phyloP scores from a whole-genome alignment of 2,888 invertebrate genomes.

The Epirrita christyi region DNA sequence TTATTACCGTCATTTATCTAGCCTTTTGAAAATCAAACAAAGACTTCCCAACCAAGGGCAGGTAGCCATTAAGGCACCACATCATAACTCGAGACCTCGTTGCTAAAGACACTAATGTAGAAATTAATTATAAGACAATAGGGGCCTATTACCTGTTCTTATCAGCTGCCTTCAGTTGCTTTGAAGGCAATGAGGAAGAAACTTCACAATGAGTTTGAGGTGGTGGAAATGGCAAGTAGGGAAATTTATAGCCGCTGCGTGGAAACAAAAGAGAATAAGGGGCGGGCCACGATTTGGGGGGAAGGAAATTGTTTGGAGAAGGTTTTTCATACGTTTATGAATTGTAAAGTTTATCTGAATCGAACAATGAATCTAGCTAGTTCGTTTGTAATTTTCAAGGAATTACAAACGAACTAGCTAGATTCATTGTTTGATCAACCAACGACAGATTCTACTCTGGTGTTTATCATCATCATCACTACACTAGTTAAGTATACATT shows the following conservation, averaged over 20 bases:
- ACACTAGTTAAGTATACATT: too few species aligned
- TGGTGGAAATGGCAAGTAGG: conserved; percentile 52
- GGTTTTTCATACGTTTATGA: conserved; percentile 3
- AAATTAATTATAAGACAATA: conserved; percentile 78
- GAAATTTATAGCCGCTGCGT: conserved; percentile 60
- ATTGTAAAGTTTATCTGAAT: not conserved
- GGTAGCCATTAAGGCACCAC: conserved; percentile 43
- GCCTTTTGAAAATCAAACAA: conserved; percentile 42
- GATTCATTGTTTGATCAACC: too few species aligned
- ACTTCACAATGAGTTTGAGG: conserved; percentile 50
- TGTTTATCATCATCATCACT: too few species aligned
- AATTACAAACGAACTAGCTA: not conserved
- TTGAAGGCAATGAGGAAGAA: conserved; percentile 43
- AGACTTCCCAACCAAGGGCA: conserved; percentile 35
- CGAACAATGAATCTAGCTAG: not conserved
- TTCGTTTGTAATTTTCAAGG: not conserved
- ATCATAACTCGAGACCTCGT: conserved; percentile 44
- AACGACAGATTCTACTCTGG: too few species aligned
- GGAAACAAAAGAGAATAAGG: conserved; percentile 54
- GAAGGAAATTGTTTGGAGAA: conserved; percentile 10
- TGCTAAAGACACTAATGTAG: conserved; percentile 69
- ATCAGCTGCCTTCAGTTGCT: conserved; percentile 59
- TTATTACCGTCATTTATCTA: conserved; percentile 4
- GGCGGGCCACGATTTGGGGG: conserved; percentile 10
- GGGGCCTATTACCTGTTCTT: conserved; percentile 58